Evolutionary conservation across 2,888 invertebrate genomes (phyloP), one percentile per base, ranked within the genome.

Genomic region (Tanypteryx hageni): DNA sequence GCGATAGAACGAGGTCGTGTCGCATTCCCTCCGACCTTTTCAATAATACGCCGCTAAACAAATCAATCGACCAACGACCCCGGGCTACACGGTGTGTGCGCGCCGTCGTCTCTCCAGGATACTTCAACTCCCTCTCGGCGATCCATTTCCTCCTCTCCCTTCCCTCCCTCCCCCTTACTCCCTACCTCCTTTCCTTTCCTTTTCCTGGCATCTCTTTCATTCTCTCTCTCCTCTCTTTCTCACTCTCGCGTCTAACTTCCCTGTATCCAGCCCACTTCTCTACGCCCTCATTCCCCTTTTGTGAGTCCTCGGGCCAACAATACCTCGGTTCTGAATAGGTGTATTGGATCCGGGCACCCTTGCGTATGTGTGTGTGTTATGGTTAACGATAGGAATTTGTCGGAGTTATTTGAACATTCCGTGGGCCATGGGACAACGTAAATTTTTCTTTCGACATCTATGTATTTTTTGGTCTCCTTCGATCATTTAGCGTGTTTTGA

Each of bases 1-100:
- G 27, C 4, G 14, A 44, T 31, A n/a, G 11, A n/a, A 44, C 89
- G 64, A 11, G 10, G 64, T 64, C 64, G 44, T 4, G 64, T 58
- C 86, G 13, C 85, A 27, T 86, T 86, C 31, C 76, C 68, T 31
- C n/a, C 44, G 16, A 44, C 44, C 27, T 64, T 89, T 89, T 89
- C 18, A 89, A 68, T 89, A 89, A 89, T 44, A 18, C 89, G 68
- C 89, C 44, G 68, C 89, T 89, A 89, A 59, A 58, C 89, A 89
- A 89, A 89, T 89, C 89, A 64, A 64, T 89, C 64, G 89, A 89
- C 61, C 89, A 31, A 61, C 86, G 86, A 89, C 89, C 89, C 44
- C 31, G 18, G 56, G 61, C 27, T 31, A 16, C 56, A 61, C 13
- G 86, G 86, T 59, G 61, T 31, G 61, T 61, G 59, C 86, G 13